phyloP scores from a whole-genome alignment of 2,797 vertebrate species.

The Hemibagrus guttatus region DNA sequence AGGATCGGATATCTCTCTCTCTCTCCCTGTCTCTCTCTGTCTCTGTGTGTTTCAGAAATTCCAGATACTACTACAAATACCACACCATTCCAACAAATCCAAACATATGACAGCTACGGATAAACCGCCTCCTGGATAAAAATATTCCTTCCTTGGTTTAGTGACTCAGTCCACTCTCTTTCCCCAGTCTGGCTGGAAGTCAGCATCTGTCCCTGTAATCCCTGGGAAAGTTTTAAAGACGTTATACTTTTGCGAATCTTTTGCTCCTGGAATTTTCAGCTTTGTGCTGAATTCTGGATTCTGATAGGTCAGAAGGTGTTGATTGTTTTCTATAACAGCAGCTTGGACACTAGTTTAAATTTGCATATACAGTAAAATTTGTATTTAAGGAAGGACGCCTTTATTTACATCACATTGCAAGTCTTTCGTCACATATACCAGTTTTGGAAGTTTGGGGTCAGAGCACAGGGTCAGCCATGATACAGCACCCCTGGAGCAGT shows the following conservation, averaged over 20 bases:
- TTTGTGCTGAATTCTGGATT: not conserved
- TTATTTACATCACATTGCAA: too few species aligned
- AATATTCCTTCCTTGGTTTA: not conserved
- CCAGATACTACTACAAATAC: too few species aligned
- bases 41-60: constrained; percentile 5
- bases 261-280: not conserved
- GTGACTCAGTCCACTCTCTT: not conserved
- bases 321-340: not conserved
- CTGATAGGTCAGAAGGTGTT: not conserved
- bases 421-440: too few species aligned
- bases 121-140: not conserved
- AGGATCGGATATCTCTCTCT: not conserved
- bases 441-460: too few species aligned
- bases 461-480: too few species aligned
- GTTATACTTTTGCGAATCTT: not conserved
- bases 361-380: too few species aligned
- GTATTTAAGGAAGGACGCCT: too few species aligned
- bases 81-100: not conserved
- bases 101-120: not conserved
- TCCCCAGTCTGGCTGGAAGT: not conserved
- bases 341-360: not conserved
- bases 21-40: too few species aligned
- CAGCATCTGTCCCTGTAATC: not conserved
- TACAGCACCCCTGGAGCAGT: too few species aligned
- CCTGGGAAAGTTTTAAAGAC: not conserved